These are phyloP conservation scores for Aeoliscus strigatus DNA, from an alignment of 2,797 vertebrate genomes.

Conservation along the genomic window DNA sequence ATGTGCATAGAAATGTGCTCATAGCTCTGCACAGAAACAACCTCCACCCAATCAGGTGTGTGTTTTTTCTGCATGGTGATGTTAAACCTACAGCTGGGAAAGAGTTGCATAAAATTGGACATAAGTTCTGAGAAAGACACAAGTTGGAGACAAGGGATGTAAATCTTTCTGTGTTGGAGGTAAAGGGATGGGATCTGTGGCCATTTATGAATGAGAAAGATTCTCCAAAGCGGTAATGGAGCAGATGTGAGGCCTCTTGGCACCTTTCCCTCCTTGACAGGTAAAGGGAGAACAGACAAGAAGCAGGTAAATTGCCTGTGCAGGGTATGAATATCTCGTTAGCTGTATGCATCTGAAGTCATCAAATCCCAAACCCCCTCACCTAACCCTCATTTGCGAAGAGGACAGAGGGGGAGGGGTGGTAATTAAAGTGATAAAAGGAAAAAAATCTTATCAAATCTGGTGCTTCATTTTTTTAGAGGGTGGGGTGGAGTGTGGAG, in stretches of 20 bases:
- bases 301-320: conserved; percentile 73
- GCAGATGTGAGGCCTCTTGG: conserved; percentile 41
- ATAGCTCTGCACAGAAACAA: conserved; percentile 38
- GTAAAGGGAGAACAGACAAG: conserved; percentile 43
- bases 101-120: conserved; percentile 11
- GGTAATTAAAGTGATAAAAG: conserved; percentile 84
- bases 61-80: conserved; percentile 14
- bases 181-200: conserved; percentile 39
- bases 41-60: conserved; percentile 41
- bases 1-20: conserved; percentile 58
- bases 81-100: conserved; percentile 18
- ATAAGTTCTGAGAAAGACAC: conserved; percentile 18
- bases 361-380: conserved; percentile 74
- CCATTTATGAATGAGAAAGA: conserved; percentile 39
- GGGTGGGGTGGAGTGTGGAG: conserved; percentile 31
- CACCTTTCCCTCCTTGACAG: conserved; percentile 48
- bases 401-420: conserved; percentile 79
- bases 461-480: conserved; percentile 42
- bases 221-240: conserved; percentile 34
- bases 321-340: conserved; percentile 78
- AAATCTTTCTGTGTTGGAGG: conserved; percentile 32
- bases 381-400: conserved; percentile 79
- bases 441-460: conserved; percentile 76
- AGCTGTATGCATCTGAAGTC: conserved; percentile 79
- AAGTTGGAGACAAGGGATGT: conserved; percentile 22